Evolutionary conservation across 2,797 vertebrate genomes (phyloP), one percentile per base, ranked within the genome.

Genomic region (Sylvia borin): DNA sequence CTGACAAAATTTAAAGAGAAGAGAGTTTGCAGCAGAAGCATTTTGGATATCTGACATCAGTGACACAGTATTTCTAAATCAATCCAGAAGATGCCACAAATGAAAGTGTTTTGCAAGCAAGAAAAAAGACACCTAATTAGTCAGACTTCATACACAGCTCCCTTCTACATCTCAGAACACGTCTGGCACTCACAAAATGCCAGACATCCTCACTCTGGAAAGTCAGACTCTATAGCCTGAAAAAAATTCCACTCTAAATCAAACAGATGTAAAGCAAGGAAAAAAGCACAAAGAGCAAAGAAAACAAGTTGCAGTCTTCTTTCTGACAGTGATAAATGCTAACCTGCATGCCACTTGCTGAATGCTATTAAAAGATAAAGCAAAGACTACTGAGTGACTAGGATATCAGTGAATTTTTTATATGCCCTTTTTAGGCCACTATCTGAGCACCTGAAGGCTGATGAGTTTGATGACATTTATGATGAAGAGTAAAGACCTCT

Each of bases 121-220:
- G 60, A 67, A 77, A 90, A 70, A 47, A 34, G 1, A 12, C 5
- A 2, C 16, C 68, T 91, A 68, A 87, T 95, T 77, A 92, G 43
- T 43, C 45, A 79, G 75, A 43, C n/a, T 47, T 92, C 2, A 1
- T 85, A 79, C 58, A 80, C 19, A 78, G 54, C 26, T 87, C 83
- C 83, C 21, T 78, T 68, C 68, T 58, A 27, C 32, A 40, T 40
- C 65, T 85, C 75, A 67, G 81, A 91, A 94, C 79, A 89, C 13
- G 85, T 65, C 78, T 93, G 78, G 84, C 86, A 68, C 84, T 85
- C 74, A 72, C 57, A 70, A 96, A 94, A 93, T 85, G 71, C 72
- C 91, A 95, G 78, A 74, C 61, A 65, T 16, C 9, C 73, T 94
- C 81, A 74, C 79, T 77, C 71, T 76, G 36, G n/a, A 58, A 88